These are phyloP conservation scores for Pseudococcus jackbeardsleyi DNA, from an alignment of 2,888 invertebrate genomes.

Conservation along the genomic window DNA sequence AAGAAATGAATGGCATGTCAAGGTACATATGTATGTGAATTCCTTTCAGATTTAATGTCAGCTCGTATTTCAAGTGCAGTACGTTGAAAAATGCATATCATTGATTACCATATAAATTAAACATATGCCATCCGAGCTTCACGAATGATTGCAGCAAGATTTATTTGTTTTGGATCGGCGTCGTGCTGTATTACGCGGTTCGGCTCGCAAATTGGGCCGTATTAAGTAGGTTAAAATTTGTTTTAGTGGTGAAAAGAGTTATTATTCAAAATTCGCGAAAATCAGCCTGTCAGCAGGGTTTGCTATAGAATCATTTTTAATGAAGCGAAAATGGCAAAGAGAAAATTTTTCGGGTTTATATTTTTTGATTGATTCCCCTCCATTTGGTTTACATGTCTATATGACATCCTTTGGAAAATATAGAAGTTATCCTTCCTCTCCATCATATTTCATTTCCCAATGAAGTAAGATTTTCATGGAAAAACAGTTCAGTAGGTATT, in stretches of 20 bases:
- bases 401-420: too few species aligned
- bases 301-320: neutral
- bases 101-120: conserved; percentile 41
- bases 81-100: conserved; percentile 31
- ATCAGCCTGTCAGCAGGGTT: neutral
- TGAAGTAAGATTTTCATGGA: too few species aligned
- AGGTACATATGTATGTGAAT: conserved; percentile 3
- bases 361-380: too few species aligned
- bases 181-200: neutral
- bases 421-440: too few species aligned
- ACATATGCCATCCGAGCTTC: neutral
- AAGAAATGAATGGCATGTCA: conserved; percentile 20
- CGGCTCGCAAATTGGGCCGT: neutral
- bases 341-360: neutral
- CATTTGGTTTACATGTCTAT: too few species aligned
- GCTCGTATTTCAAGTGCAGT: conserved; percentile 35
- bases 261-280: neutral
- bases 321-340: neutral
- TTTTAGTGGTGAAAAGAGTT: neutral
- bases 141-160: neutral
- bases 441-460: too few species aligned
- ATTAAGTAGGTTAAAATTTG: neutral
- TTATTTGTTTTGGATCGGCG: conserved; percentile 5
- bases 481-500: too few species aligned
- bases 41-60: conserved; percentile 40